A percentile compares a stretch with the other conserved stretches of the same genome.
phyloP scores from a whole-genome alignment of 2,113 vertebrate species.

The Glareola pratincola region DNA sequence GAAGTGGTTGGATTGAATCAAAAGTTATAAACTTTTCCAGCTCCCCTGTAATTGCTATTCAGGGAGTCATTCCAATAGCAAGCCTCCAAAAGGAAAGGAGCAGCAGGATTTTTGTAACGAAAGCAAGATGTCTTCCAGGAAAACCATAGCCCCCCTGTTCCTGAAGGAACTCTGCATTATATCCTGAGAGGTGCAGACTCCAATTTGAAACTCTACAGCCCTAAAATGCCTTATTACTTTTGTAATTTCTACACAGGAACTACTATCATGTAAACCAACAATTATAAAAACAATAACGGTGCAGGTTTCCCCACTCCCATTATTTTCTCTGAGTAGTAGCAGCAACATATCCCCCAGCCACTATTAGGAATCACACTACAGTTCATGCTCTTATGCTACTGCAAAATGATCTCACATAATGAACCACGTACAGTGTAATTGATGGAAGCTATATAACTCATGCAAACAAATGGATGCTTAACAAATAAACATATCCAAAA shows the following conservation, averaged over 20 bases:
- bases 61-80: constrained; percentile 53
- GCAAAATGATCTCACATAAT: constrained; percentile 26
- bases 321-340: constrained; percentile 18
- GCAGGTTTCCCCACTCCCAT: constrained; percentile 13
- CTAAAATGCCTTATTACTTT: neutral
- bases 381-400: constrained; percentile 8
- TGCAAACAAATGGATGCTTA: constrained; percentile 48
- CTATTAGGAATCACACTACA: neutral
- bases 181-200: neutral
- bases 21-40: constrained; percentile 77
- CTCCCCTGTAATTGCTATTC: constrained; percentile 73
- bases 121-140: constrained; percentile 39
- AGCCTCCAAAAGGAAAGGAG: constrained; percentile 31
- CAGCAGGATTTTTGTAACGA: neutral
- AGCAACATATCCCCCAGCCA: neutral
- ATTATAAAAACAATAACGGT: constrained; percentile 19
- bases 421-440: neutral
- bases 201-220: neutral
- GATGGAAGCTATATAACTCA: constrained; percentile 24
- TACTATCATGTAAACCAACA: neutral
- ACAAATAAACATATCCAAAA: constrained; percentile 48
- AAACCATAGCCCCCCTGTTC: neutral
- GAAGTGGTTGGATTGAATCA: constrained; percentile 75
- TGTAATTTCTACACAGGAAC: neutral
- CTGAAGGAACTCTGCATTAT: neutral